Evolutionary conservation across 2,888 invertebrate species (phyloP).

Genomic region (Trichogramma evanescens): DNA sequence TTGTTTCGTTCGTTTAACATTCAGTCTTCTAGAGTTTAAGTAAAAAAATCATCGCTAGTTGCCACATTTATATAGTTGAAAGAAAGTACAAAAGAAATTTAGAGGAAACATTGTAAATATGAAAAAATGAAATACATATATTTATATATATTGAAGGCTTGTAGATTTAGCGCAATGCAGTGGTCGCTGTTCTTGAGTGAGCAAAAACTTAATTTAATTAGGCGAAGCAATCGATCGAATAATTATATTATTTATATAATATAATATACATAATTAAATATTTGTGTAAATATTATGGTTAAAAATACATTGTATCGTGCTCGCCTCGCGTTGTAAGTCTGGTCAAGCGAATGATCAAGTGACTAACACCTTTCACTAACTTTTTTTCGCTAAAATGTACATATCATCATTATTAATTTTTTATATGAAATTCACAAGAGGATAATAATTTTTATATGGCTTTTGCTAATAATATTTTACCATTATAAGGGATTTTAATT

Average conservation of each 20-base stretch:
- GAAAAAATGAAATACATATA: too few species aligned
- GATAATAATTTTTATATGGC: slow-evolving; percentile 13
- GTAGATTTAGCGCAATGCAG: too few species aligned
- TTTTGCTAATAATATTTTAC: slow-evolving; percentile 3
- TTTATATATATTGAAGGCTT: too few species aligned
- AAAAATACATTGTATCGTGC: slow-evolving; percentile 20
- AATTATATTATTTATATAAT: neutral
- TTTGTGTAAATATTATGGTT: slow-evolving; percentile 22
- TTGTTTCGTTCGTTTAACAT: too few species aligned
- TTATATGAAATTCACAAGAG: slow-evolving; percentile 5
- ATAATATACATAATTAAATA: neutral
- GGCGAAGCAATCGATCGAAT: too few species aligned
- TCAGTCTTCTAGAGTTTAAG: too few species aligned
- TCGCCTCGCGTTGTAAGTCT: slow-evolving; percentile 44
- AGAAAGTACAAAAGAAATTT: too few species aligned
- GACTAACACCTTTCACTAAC: slow-evolving; percentile 41
- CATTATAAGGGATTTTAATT: neutral
- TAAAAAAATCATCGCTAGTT: too few species aligned
- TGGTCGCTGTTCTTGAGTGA: too few species aligned
- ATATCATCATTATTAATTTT: slow-evolving; percentile 1
- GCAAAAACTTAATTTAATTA: too few species aligned
- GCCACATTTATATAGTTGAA: too few species aligned
- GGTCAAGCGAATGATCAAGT: slow-evolving; percentile 30
- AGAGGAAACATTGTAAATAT: too few species aligned
- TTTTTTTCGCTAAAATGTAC: slow-evolving; percentile 15